phyloP scores from a whole-genome alignment of 2,888 invertebrate species.

The Pseudococcus longispinus region DNA sequence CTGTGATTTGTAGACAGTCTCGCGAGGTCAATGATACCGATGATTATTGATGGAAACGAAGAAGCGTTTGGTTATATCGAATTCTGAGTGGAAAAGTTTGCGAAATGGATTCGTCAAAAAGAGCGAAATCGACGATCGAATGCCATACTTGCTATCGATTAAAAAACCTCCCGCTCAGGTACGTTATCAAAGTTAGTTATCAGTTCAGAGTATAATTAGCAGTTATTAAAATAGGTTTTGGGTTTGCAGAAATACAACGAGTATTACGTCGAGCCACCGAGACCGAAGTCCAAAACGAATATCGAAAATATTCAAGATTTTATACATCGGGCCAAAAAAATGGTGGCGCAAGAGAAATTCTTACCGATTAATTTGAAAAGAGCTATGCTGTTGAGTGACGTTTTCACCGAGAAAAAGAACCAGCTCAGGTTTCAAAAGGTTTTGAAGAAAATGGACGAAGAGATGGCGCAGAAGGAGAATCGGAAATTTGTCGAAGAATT shows the following conservation, averaged over 20 bases:
- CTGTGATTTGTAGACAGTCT: not conserved
- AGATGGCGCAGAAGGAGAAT: not conserved
- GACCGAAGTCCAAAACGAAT: not conserved
- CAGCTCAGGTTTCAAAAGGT: not conserved
- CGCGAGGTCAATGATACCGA: not conserved
- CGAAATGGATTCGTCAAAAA: not conserved
- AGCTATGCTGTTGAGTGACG: not conserved
- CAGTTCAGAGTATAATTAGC: too few species aligned
- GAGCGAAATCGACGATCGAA: not conserved
- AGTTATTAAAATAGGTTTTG: not conserved
- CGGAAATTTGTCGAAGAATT: not conserved
- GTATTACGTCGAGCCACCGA: not conserved
- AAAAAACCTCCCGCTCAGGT: not conserved
- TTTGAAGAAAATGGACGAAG: not conserved
- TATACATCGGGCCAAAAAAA: constrained; percentile 5
- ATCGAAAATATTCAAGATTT: constrained; percentile 9
- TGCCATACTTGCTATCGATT: not conserved
- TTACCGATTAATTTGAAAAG: not conserved
- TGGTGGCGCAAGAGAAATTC: not conserved
- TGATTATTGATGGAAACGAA: not conserved
- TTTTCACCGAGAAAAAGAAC: constrained; percentile 22
- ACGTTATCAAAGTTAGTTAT: not conserved
- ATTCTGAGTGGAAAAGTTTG: not conserved
- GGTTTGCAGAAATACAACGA: not conserved
- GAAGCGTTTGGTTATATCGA: not conserved